phyloP scores from a whole-genome alignment of 2,797 vertebrate species.

The Sebastolobus alascanus region DNA sequence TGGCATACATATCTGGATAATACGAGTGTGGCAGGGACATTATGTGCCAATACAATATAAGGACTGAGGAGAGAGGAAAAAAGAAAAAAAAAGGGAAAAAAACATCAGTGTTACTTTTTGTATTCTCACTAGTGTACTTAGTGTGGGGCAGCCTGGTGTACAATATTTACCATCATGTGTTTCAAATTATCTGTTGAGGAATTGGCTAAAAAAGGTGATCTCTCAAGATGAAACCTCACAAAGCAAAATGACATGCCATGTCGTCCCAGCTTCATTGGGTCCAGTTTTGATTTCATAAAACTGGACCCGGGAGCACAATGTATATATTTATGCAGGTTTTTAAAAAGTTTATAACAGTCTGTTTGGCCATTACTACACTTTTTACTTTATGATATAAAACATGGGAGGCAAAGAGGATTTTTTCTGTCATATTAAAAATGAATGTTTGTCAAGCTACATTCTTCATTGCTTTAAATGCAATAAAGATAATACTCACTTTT shows the following conservation, averaged over 20 bases:
- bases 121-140: slow-evolving; percentile 95
- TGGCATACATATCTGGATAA: slow-evolving; percentile 92
- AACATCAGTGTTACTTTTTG: slow-evolving; percentile 89
- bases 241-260: slow-evolving; percentile 95
- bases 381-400: slow-evolving; percentile 99
- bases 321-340: slow-evolving; percentile 99
- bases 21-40: slow-evolving; percentile 91
- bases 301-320: slow-evolving; percentile 99
- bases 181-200: slow-evolving; percentile 98
- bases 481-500: slow-evolving; percentile 99
- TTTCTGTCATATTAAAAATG: slow-evolving; percentile 99
- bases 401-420: slow-evolving; percentile 93
- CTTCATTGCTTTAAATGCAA: slow-evolving; percentile 99
- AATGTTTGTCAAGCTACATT: slow-evolving; percentile 99
- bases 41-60: slow-evolving; percentile 91
- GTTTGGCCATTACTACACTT: slow-evolving; percentile 99
- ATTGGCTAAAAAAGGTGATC: slow-evolving; percentile 93
- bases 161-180: slow-evolving; percentile 99
- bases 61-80: slow-evolving; percentile 73
- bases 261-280: slow-evolving; percentile 98
- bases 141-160: slow-evolving; percentile 98
- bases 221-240: slow-evolving; percentile 96
- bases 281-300: slow-evolving; percentile 96
- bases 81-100: slow-evolving; percentile 68
- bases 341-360: slow-evolving; percentile 99